Percentiles rank a stretch among this genome's conserved stretches.
These are phyloP conservation scores for Bombus sylvicola DNA, from an alignment of 1,140 invertebrate species.

Conservation along the genomic window DNA sequence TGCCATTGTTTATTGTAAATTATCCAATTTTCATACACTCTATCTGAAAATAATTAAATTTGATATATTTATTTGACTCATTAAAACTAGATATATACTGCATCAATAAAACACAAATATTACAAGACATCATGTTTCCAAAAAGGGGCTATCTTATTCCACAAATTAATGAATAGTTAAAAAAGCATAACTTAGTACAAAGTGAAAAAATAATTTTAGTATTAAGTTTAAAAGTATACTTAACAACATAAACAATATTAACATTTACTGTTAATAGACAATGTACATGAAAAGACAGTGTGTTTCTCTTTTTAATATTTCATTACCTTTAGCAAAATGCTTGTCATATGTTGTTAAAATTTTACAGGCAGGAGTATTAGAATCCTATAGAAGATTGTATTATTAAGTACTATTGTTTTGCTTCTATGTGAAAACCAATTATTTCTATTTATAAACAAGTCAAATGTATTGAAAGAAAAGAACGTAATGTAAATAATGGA, in stretches of 20 bases:
- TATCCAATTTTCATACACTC: slow-evolving; percentile 72
- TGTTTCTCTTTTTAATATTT: not conserved
- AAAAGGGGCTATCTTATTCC: slow-evolving; percentile 12
- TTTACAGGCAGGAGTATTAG: not conserved
- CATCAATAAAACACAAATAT: slow-evolving; percentile 7
- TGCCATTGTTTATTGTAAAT: slow-evolving; percentile 84
- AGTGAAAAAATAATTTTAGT: not conserved
- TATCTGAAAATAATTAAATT: slow-evolving; percentile 70
- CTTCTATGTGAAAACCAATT: not conserved
- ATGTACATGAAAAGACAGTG: not conserved
- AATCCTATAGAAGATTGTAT: not conserved
- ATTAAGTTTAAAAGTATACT: not conserved
- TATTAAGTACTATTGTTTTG: slow-evolving; percentile 15
- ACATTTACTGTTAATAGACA: not conserved
- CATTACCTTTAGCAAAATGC: slow-evolving; percentile 1
- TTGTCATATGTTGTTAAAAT: not conserved
- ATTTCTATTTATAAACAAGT: not conserved
- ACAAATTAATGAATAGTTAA: not conserved
- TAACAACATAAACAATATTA: not conserved
- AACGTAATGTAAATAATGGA: slow-evolving; percentile 23
- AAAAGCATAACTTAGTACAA: not conserved
- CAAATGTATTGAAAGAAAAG: not conserved
- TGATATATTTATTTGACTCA: not conserved
- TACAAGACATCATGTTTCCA: not conserved
- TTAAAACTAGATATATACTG: not conserved